These are phyloP conservation scores for Ligdia adustata DNA, from an alignment of 2,888 invertebrate species.

Conservation along the genomic window DNA sequence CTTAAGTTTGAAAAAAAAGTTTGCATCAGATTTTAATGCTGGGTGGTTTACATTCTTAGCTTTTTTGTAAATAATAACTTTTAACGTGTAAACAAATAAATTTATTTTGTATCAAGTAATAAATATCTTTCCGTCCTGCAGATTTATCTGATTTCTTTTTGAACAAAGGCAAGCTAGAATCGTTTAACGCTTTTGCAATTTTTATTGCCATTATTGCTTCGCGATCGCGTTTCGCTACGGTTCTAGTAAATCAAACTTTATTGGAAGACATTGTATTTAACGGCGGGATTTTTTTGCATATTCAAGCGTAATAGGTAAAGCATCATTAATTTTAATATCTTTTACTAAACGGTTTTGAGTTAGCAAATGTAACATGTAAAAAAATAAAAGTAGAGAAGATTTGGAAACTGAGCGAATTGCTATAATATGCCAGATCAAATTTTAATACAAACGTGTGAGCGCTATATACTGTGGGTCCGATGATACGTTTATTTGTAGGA, in stretches of 20 bases:
- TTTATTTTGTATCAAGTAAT: no score
- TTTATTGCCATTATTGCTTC: conserved; percentile 25
- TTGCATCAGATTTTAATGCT: no score
- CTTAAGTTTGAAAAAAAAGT: no score
- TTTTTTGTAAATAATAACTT: no score
- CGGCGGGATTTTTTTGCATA: conserved; percentile 8
- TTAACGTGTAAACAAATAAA: no score
- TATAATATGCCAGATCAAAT: no score
- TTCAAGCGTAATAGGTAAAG: conserved; percentile 4
- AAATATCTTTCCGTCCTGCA: no score
- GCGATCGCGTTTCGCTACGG: conserved; percentile 18
- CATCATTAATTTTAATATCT: not conserved
- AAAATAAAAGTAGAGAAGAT: not conserved
- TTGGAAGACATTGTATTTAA: conserved; percentile 13
- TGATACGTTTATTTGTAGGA: no score
- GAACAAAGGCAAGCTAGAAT: conserved; percentile 9
- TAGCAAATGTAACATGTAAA: not conserved
- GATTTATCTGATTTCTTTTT: conserved; percentile 1
- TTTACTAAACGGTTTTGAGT: not conserved
- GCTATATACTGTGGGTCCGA: no score
- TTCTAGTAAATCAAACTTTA: conserved; percentile 25
- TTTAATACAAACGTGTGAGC: no score
- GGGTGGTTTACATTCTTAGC: no score
- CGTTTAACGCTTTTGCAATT: conserved; percentile 14
- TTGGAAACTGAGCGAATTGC: no score